phyloP scores from a whole-genome alignment of 2,888 invertebrate species.

The Agriopis aurantiaria region DNA sequence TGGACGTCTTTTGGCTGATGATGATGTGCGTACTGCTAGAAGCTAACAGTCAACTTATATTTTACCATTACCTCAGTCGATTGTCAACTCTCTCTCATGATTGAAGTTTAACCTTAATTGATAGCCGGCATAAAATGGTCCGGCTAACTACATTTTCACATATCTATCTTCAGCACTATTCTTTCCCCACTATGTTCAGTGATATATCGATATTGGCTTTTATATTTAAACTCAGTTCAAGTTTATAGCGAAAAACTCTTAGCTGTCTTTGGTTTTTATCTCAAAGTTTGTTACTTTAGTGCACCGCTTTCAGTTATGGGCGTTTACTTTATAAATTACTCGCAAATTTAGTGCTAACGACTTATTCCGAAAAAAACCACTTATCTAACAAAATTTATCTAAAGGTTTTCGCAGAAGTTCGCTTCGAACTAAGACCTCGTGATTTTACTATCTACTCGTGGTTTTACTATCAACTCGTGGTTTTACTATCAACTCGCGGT shows the following conservation, averaged over 20 bases:
- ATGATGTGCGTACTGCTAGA: too few species aligned
- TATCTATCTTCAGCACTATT: constrained; percentile 19
- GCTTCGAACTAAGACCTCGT: too few species aligned
- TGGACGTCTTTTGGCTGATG: too few species aligned
- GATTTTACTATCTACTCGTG: too few species aligned
- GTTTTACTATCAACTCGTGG: too few species aligned
- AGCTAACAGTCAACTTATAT: too few species aligned
- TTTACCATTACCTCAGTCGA: too few species aligned
- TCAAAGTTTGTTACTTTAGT: neutral
- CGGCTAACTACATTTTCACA: neutral
- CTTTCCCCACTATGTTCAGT: constrained; percentile 22
- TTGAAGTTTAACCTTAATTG: too few species aligned
- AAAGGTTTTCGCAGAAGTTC: too few species aligned
- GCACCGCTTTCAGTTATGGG: constrained; percentile 2
- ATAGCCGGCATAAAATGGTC: constrained; percentile 8
- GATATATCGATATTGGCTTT: constrained; percentile 39
- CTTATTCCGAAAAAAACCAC: neutral
- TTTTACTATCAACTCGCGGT: too few species aligned
- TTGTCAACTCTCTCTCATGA: too few species aligned
- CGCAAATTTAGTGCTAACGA: neutral
- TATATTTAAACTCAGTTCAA: constrained; percentile 28
- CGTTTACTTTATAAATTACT: neutral
- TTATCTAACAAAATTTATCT: too few species aligned
- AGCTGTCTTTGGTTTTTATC: constrained; percentile 17
- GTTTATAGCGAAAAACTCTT: constrained; percentile 20